Evolutionary conservation across 2,888 invertebrate genomes (phyloP), one percentile per base, ranked within the genome.

Genomic region (Ormia ochracea): DNA sequence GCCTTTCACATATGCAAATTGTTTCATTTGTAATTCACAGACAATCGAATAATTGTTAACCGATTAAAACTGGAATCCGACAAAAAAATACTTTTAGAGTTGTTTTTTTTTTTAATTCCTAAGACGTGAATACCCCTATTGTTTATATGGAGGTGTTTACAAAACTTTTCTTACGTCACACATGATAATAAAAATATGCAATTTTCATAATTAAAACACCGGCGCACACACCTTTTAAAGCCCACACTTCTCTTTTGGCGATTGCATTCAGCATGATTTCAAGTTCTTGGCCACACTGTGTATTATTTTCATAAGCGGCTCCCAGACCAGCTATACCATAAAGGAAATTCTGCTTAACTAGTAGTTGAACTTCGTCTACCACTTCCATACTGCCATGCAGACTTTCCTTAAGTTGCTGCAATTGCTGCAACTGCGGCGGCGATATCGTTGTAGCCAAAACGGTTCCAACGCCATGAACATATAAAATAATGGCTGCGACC

Each of bases 251-350:
- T 38, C 82, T 76, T n/a, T 77, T 56, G 19, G 80, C 78, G 7
- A 85, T 68, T 33, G 83, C 84, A 59, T 83, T 78, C 36, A 86
- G 58, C 73, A 87, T 78, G 19, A 78, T 33, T 66, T 79, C 83
- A 77, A 87, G 84, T 78, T 87, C 85, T 61, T 78, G 78, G 72
- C 83, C 84, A 79, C 87, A 87, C 59, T 81, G 68, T 12, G 84
- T 82, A 23, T 33, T 68, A 66, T 83, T 85, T 75, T 83, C 83
- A 58, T 78, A 78, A 21, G 77, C 78, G 54, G 79, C 82, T 31
- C 83, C 85, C 75, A 83, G 81, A 65, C 82, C 79, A n/a, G 86
- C 84, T 28, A 87, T 81, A 26, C 86, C 87, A 78, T 85, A 84
- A 65, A 86, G 84, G 82, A 86, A 87, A 82, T 87, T 87, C 6